Conservation (phyloP, 2,113 vertebrate species). For the Callopanchax toddi region DNA sequence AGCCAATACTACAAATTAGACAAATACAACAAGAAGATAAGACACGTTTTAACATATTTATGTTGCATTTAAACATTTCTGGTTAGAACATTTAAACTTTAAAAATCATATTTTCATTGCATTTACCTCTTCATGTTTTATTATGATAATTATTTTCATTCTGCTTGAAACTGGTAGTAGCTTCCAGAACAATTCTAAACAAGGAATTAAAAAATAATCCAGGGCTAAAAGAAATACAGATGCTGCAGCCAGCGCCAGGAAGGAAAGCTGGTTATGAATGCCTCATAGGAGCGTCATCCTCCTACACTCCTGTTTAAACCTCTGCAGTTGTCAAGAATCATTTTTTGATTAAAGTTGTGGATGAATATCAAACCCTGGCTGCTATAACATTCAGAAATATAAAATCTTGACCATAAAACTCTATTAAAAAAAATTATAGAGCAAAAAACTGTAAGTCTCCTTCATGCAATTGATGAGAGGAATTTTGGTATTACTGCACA, state of each 20-base stretch:
- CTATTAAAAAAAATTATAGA: neutral
- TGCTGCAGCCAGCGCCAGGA: neutral
- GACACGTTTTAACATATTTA: too few relatives aligned
- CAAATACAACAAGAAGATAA: too few relatives aligned
- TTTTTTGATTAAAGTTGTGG: neutral
- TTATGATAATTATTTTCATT: too few relatives aligned
- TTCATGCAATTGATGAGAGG: neutral
- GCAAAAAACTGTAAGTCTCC: neutral
- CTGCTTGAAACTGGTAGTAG: too few relatives aligned
- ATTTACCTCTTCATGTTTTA: too few relatives aligned
- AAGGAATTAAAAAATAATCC: too few relatives aligned
- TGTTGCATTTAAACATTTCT: too few relatives aligned
- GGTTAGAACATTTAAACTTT: too few relatives aligned
- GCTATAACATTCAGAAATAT: neutral
- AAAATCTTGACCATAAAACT: neutral
- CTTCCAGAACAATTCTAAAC: too few relatives aligned
- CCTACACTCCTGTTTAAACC: neutral
- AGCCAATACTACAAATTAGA: too few relatives aligned
- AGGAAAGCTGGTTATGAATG: neutral
- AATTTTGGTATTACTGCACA: neutral
- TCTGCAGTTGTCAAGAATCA: neutral
- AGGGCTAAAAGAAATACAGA: neutral
- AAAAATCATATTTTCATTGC: too few relatives aligned
- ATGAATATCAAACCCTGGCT: too few relatives aligned
- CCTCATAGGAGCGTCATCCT: constrained; percentile 1